phyloP scores from a whole-genome alignment of 2,888 invertebrate genomes.

The Podotricha telesiphe region DNA sequence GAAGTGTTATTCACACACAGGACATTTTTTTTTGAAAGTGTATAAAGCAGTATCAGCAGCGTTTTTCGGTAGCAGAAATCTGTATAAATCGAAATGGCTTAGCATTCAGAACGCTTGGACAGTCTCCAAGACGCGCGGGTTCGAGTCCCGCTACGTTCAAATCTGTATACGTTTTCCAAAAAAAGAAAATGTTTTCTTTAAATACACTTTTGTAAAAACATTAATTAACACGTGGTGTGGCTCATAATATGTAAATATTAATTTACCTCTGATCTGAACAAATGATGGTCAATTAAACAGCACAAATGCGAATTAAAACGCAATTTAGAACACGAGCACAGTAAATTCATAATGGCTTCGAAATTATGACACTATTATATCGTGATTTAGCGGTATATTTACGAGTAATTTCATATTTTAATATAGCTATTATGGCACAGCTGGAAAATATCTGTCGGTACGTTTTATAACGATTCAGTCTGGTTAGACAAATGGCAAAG shows the following conservation, averaged over 20 bases:
- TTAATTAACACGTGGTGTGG: not conserved
- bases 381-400: not conserved
- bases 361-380: slow-evolving; percentile 7
- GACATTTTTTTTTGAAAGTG: too few relatives aligned
- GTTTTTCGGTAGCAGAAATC: too few relatives aligned
- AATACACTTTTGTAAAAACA: not conserved
- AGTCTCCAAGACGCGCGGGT: too few relatives aligned
- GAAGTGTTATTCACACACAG: too few relatives aligned
- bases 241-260: not conserved
- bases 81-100: too few relatives aligned
- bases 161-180: too few relatives aligned
- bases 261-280: not conserved
- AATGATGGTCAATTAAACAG: slow-evolving; percentile 15
- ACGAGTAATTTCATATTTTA: not conserved
- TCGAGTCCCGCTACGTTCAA: too few relatives aligned
- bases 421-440: not conserved
- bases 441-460: not conserved
- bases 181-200: too few relatives aligned
- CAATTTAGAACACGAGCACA: slow-evolving; percentile 9
- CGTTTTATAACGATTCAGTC: not conserved
- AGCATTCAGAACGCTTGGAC: too few relatives aligned
- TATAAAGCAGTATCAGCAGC: too few relatives aligned
- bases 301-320: slow-evolving; percentile 7
- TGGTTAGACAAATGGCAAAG: too few relatives aligned
- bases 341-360: slow-evolving; percentile 6